These are phyloP conservation scores for Pomacea canaliculata DNA, from an alignment of 2,888 invertebrate species.

Conservation along the genomic window DNA sequence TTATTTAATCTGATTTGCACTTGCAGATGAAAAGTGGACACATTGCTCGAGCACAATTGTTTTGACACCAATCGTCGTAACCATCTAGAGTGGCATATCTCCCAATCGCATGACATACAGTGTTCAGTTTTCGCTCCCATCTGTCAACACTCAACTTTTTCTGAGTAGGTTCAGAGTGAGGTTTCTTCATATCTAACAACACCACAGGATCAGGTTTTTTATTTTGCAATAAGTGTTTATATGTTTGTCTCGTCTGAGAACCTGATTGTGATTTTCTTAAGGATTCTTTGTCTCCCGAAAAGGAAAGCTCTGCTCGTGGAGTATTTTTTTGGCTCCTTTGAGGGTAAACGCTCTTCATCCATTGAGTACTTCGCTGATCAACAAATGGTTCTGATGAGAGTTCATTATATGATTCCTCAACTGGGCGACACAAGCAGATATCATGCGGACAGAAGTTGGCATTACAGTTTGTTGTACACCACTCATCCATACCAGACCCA, in stretches of 20 bases:
- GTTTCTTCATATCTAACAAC: background rate
- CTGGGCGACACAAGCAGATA: conserved; percentile 38
- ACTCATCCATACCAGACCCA: conserved; percentile 56
- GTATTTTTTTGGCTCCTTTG: background rate
- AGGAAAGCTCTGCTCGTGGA: background rate
- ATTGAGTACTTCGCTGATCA: background rate
- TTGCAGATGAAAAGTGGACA: conserved; percentile 40
- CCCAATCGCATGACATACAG: conserved; percentile 36
- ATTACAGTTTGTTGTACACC: conserved; percentile 59
- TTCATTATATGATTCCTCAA: background rate
- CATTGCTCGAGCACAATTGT: conserved; percentile 36
- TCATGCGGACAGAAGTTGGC: conserved; percentile 50
- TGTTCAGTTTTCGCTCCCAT: background rate
- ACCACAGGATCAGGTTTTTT: background rate
- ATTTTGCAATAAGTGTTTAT: background rate
- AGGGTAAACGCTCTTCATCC: background rate
- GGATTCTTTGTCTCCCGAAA: background rate
- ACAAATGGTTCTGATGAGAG: background rate
- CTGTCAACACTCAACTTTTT: background rate
- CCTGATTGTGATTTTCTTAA: background rate
- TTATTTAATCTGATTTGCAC: conserved; percentile 22
- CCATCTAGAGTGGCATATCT: conserved; percentile 31
- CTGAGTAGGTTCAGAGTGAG: background rate
- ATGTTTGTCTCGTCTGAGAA: background rate
- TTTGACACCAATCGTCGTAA: conserved; percentile 43